Conservation (phyloP, 2,797 vertebrate genomes). For the Takifugu ocellatus region DNA sequence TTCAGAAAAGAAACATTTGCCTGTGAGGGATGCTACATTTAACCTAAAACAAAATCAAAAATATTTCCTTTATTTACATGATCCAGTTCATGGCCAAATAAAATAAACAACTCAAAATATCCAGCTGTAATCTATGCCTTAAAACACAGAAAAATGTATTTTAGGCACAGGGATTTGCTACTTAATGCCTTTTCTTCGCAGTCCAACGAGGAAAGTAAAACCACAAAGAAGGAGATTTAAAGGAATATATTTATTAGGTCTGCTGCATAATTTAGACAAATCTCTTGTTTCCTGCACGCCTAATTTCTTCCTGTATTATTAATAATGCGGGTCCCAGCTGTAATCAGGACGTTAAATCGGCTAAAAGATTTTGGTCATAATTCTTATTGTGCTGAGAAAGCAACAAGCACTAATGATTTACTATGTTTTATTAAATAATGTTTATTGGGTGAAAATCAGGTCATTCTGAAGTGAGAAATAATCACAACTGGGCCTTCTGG, state of each 20-base stretch:
- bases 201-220: constrained; percentile 7
- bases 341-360: neutral
- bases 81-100: constrained; percentile 32
- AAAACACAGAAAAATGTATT: neutral
- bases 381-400: neutral
- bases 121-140: no score
- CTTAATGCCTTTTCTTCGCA: constrained; percentile 8
- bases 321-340: constrained; percentile 4
- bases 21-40: constrained; percentile 52
- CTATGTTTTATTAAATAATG: neutral
- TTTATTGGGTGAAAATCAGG: constrained; percentile 8
- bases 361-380: neutral
- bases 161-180: constrained; percentile 1
- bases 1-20: constrained; percentile 50
- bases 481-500: constrained; percentile 29
- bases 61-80: constrained; percentile 32
- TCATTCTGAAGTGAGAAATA: constrained; percentile 34
- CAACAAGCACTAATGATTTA: neutral
- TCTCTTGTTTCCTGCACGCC: neutral
- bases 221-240: constrained; percentile 5
- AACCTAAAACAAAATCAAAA: constrained; percentile 27
- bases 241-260: constrained; percentile 4
- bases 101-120: constrained; percentile 2
- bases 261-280: neutral
- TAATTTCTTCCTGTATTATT: constrained; percentile 15